These are phyloP conservation scores for Paratilapia polleni DNA, from an alignment of 2,113 vertebrate genomes.

Conservation along the genomic window DNA sequence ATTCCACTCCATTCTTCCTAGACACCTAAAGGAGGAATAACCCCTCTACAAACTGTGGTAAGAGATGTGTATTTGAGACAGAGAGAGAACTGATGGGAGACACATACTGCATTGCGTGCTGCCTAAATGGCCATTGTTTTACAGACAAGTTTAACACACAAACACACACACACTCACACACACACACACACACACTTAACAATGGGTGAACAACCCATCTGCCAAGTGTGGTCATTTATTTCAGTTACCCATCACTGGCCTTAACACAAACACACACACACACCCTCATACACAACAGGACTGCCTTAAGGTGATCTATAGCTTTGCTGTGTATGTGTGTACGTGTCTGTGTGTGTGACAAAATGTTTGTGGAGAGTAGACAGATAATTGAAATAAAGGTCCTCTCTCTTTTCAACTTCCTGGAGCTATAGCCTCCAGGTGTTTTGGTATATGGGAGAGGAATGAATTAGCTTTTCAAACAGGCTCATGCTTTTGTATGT, in stretches of 20 bases:
- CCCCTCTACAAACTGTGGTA: background rate
- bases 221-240: conserved; percentile 32
- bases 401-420: conserved; percentile 15
- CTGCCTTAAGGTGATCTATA: conserved; percentile 31
- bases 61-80: background rate
- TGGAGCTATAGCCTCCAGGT: conserved; percentile 16
- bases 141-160: conserved; percentile 18
- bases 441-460: conserved; percentile 9
- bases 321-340: background rate
- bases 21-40: background rate
- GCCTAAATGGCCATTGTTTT: conserved; percentile 8
- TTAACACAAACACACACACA: background rate
- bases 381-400: conserved; percentile 53
- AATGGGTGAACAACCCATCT: background rate
- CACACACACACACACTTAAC: background rate
- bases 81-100: conserved; percentile 1
- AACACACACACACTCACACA: background rate
- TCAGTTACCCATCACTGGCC: conserved; percentile 32
- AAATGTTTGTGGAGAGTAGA: conserved; percentile 26
- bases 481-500: background rate
- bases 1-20: background rate
- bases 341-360: conserved; percentile 3
- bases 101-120: background rate
- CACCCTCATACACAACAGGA: background rate
- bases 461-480: background rate